These are phyloP conservation scores for Oncorhynchus nerka DNA, from an alignment of 2,113 vertebrate species.

Conservation along the genomic window DNA sequence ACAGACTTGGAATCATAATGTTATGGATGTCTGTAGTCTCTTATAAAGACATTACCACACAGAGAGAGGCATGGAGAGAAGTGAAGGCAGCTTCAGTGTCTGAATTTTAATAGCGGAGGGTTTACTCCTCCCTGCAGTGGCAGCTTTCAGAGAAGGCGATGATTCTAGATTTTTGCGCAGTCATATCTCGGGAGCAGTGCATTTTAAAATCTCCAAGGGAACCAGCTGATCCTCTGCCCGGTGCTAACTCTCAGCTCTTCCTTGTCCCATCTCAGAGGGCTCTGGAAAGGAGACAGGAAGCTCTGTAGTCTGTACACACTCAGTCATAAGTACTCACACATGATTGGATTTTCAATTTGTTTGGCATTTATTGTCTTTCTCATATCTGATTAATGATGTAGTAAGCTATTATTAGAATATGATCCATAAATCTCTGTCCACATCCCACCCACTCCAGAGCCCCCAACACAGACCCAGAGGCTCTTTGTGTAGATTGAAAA, in stretches of 20 bases:
- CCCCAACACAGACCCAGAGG: no score
- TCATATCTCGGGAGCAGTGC: conserved; percentile 44
- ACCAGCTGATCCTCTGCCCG: neutral
- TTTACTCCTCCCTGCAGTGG: conserved; percentile 18
- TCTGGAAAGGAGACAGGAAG: neutral
- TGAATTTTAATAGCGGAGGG: conserved; percentile 36
- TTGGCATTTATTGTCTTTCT: neutral
- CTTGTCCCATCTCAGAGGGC: neutral
- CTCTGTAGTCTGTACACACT: neutral
- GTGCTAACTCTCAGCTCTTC: neutral
- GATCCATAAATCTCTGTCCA: neutral
- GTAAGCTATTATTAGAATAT: neutral
- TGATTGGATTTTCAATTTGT: neutral
- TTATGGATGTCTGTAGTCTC: neutral
- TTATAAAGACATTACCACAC: neutral
- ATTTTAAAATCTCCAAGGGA: conserved; percentile 18
- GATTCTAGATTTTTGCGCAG: conserved; percentile 43
- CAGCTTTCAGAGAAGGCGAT: conserved; percentile 14
- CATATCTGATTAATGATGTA: neutral
- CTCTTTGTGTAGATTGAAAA: no score
- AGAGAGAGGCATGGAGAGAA: conserved; percentile 3
- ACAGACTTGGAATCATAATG: neutral
- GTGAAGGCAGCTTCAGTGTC: conserved; percentile 5
- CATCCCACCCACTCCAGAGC: neutral
- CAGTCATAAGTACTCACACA: neutral